Percentiles rank a stretch among this genome's conserved stretches.
phyloP scores from a whole-genome alignment of 2,888 invertebrate genomes.

The Drosophila formosana region DNA sequence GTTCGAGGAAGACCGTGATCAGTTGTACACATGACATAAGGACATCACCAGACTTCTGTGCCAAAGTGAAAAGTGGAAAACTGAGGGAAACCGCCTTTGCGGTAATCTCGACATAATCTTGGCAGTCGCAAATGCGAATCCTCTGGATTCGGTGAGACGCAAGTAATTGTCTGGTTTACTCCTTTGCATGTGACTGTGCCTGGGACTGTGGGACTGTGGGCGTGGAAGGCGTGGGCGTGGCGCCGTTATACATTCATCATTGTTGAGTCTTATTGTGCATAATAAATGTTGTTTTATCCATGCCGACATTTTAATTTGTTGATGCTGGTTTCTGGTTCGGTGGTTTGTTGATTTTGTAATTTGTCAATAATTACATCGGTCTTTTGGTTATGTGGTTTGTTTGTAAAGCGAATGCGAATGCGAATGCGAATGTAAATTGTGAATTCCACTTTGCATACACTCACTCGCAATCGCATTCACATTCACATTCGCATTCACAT shows the following conservation, averaged over 20 bases:
- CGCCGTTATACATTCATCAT: slow-evolving; percentile 63
- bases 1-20: not conserved
- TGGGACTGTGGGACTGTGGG: too few relatives aligned
- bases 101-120: slow-evolving; percentile 56
- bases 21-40: not conserved
- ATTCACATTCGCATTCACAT: slow-evolving; percentile 16
- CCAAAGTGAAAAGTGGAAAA: not conserved
- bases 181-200: slow-evolving; percentile 5
- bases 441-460: slow-evolving; percentile 16
- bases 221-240: slow-evolving; percentile 11
- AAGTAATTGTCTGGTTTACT: slow-evolving; percentile 40
- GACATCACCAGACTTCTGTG: not conserved
- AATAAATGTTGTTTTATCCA: slow-evolving; percentile 72
- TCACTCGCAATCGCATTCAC: slow-evolving; percentile 15
- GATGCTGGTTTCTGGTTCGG: slow-evolving; percentile 71
- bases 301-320: slow-evolving; percentile 74
- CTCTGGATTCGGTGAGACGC: slow-evolving; percentile 16
- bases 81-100: slow-evolving; percentile 22
- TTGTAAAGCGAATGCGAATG: slow-evolving; percentile 47
- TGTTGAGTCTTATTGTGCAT: slow-evolving; percentile 70
- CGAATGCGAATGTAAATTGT: slow-evolving; percentile 28
- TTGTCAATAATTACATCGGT: slow-evolving; percentile 73
- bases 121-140: slow-evolving; percentile 6
- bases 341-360: slow-evolving; percentile 76
- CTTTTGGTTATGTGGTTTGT: slow-evolving; percentile 61